Conservation (phyloP, 2,113 vertebrate species). For the Syrrhaptes paradoxus region DNA sequence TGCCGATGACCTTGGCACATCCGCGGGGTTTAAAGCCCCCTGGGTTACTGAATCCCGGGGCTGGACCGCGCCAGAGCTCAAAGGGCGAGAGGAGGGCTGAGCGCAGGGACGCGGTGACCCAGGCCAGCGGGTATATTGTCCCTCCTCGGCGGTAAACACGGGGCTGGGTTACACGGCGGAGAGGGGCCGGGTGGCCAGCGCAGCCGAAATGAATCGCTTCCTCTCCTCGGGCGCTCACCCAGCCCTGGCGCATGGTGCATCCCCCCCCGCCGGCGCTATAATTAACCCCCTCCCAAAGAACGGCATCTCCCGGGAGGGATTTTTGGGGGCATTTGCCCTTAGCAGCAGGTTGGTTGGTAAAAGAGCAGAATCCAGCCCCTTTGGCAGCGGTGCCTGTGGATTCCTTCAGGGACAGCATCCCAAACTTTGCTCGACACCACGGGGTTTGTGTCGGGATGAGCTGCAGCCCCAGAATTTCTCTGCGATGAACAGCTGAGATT, state of each 20-base stretch:
- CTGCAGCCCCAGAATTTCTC: background rate
- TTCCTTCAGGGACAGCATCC: background rate
- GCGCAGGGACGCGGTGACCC: background rate
- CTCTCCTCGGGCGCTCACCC: background rate
- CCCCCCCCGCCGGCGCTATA: background rate
- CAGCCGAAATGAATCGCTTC: background rate
- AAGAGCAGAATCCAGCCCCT: background rate
- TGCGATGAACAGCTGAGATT: fast-evolving
- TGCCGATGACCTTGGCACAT: background rate
- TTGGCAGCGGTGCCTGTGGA: too few species aligned
- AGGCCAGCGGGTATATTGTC: background rate
- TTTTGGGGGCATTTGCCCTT: background rate
- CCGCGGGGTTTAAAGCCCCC: background rate
- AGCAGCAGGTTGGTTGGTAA: background rate
- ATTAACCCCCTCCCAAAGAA: background rate
- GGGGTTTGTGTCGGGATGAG: background rate
- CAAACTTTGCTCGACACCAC: background rate
- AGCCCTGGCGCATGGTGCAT: background rate
- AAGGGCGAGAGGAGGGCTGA: background rate
- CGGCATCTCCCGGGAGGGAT: background rate
- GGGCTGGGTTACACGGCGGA: slow-evolving; percentile 33
- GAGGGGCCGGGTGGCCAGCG: background rate
- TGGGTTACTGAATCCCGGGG: background rate
- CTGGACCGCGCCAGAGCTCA: background rate
- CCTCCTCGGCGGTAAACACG: slow-evolving; percentile 66